A percentile compares a stretch with the other conserved stretches of the same genome.
Evolutionary conservation across 2,797 vertebrate genomes (phyloP).

Genomic region (Erethizon dorsatum): DNA sequence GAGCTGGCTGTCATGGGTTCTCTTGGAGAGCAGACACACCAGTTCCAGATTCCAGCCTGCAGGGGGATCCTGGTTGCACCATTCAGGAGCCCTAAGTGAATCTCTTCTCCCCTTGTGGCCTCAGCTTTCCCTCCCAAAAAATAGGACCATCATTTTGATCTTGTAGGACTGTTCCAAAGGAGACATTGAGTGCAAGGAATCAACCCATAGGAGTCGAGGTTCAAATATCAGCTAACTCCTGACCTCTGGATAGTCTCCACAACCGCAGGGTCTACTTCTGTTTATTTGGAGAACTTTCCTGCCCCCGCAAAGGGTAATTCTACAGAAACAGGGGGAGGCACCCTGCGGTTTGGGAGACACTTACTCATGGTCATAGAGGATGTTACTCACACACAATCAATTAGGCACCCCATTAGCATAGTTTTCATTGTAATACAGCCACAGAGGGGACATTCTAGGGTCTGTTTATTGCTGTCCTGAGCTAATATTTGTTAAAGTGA

Average conservation of each 20-base stretch:
- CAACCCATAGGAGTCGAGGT: not conserved
- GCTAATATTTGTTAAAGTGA: constrained; percentile 92
- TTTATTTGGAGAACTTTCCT: not conserved
- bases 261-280: not conserved
- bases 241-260: not conserved
- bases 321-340: not conserved
- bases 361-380: constrained; percentile 86
- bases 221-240: not conserved
- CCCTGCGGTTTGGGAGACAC: not conserved
- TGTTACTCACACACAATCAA: constrained; percentile 89
- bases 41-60: not conserved
- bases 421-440: constrained; percentile 89
- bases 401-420: constrained; percentile 89
- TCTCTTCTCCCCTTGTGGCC: not conserved
- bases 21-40: not conserved
- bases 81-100: not conserved
- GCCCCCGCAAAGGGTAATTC: not conserved
- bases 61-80: not conserved
- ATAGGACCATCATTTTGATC: not conserved
- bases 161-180: not conserved
- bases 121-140: constrained; percentile 42
- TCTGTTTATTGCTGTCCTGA: constrained; percentile 88
- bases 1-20: not conserved
- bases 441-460: constrained; percentile 87
- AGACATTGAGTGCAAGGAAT: rapidly evolving